Conservation (phyloP, 2,888 invertebrate species). For the Cryptophagus acutangulus region DNA sequence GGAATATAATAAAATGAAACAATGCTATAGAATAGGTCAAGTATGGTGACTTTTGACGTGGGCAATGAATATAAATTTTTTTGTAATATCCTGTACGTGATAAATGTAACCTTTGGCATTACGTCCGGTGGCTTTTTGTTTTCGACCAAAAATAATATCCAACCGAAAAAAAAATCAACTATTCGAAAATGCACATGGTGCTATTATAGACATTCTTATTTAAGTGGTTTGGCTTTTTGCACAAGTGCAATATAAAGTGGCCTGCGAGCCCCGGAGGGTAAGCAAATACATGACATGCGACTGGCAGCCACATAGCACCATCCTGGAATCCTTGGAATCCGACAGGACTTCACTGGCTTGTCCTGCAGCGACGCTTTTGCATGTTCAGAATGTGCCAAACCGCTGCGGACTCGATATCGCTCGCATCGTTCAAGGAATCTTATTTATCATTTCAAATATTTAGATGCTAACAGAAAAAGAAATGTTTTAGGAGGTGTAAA, state of each 20-base stretch:
- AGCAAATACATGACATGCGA: slow-evolving; percentile 5
- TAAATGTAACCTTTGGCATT: slow-evolving; percentile 3
- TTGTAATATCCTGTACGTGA: slow-evolving; percentile 6
- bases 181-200: background rate
- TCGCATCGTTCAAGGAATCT: too few species aligned
- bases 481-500: too few species aligned
- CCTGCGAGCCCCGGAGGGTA: slow-evolving; percentile 3
- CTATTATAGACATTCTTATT: background rate
- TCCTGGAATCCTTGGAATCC: slow-evolving; percentile 6
- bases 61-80: slow-evolving; percentile 5
- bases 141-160: background rate
- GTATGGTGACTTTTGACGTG: slow-evolving; percentile 8
- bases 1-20: background rate
- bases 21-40: background rate
- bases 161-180: background rate
- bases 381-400: too few species aligned
- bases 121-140: too few species aligned
- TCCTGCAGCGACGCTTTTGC: slow-evolving; percentile 3
- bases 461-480: too few species aligned
- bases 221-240: background rate
- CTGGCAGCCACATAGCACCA: slow-evolving; percentile 7
- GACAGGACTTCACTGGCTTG: slow-evolving; percentile 7
- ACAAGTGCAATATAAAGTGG: slow-evolving; percentile 3
- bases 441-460: too few species aligned
- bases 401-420: too few species aligned